Base-by-base conservation (phyloP, 92 coral and sea anemone species). In the Micromussa lordhowensis region DNA sequence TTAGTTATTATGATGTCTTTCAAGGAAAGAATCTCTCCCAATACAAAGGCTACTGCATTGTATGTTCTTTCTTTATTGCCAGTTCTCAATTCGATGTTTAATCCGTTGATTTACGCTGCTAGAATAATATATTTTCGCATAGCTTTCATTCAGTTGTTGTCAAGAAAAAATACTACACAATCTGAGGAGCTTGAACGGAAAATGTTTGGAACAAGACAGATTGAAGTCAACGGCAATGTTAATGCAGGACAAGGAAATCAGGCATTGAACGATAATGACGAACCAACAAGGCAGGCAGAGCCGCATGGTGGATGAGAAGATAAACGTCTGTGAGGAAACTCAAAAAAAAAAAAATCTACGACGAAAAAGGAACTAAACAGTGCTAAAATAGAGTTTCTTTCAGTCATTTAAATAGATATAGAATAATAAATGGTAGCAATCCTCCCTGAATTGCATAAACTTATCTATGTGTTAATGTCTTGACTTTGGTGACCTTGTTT, bases 31-130 rank as follows among this genome's bases (percentile, higher is more conserved):
- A 44, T 44, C 51, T 0, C 51, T 44, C 12, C 51, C 8, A 9
- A 9, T 44, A 8, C 10, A 44, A 44, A 8, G 51, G 9, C 10
- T 44, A 9, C 51, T 44, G 12, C 11, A 26, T 2, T 28, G 4
- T 9, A 0, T 11, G 1, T 24, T 10, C 0, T 7, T 28, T 1
- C 32, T 28, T 66, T 26, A 26, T 11, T 26, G 17, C 17, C 34
- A 66, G 1, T 66, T 10, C 71, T 66, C 34, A 75, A 38, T 40
- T 75, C 79, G n/a, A 1, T 75, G 16, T 34, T 36, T 10, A 75
- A 75, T 75, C 79, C 79, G 16, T 24, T 75, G 17, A 75, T 75
- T 75, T 75, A 75, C 49, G 44, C 51, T 35, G 53, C 38, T 40
- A 75, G 79, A 75, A 40, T 38, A 19, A 75, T 28, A 35, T 11